Evolutionary conservation across 2,888 invertebrate genomes (phyloP), one percentile per base, ranked within the genome.

Genomic region (Drepanosiphum platanoidis): DNA sequence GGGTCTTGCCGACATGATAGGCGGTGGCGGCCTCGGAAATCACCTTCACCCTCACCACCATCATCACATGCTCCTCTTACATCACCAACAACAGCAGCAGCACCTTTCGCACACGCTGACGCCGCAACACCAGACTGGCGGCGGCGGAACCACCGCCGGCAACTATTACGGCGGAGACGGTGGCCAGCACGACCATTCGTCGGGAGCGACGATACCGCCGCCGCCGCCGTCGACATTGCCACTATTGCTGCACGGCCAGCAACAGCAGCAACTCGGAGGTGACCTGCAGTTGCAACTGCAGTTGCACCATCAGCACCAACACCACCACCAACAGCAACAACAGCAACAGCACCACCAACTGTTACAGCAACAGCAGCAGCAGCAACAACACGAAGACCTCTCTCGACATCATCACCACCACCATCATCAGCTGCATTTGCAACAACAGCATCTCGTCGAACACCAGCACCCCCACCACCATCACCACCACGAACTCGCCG

Each of bases 81-180:
- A 83, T 36, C 83, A 83, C 22, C 83, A 83, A 27, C 82, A 82
- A 9, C 83, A 83, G 52, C 64, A 74, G 22, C 82, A 71, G 9
- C 68, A 81, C 15, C 58, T 64, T 8, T 22, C 34, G 3, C 81
- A 71, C 39, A 15, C 81, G 0, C 72, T 64, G 9, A 42, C 30
- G 11, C 8, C 58, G 1, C 81, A 52, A 11, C 74, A 46, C 13
- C 82, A 83, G 9, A 66, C 58, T 30, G 34, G 42, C 27, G 42
- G 42, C 1, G 34, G 42, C 27, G 42, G 42, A 0, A 52, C 46
- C 36, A n/a, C 32, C 0, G 11, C 34, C 66, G 32, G 42, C 46
- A 36, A 46, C 32, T 83, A 74, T 74, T 74, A 83, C 52, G 34
- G 75, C 9, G 70, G 68, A 7, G 34, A 30, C 15, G 58, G 52